Conservation (phyloP, 2,888 invertebrate species). For the Tinea pellionella region DNA sequence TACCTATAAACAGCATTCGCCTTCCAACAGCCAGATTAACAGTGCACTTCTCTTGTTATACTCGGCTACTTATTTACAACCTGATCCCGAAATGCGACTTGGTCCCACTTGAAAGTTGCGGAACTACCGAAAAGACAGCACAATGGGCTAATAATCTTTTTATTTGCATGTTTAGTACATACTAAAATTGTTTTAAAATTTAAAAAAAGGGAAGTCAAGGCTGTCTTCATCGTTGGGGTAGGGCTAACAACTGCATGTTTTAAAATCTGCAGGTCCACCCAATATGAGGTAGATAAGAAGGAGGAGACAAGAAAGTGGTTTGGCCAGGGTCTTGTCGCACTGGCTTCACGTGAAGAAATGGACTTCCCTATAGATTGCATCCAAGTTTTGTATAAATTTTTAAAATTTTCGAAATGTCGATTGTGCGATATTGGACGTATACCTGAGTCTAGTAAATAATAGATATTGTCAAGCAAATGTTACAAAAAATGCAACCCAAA, state of each 20-base stretch:
- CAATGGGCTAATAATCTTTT: no score
- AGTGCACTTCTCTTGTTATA: no score
- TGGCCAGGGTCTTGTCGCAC: constrained; percentile 20
- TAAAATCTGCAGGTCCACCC: neutral
- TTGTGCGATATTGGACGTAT: constrained; percentile 19
- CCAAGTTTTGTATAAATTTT: constrained; percentile 14
- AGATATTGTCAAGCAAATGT: neutral
- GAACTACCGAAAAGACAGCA: no score
- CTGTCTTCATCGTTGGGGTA: constrained; percentile 18
- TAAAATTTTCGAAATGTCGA: constrained; percentile 14
- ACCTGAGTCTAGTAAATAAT: neutral
- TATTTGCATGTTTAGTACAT: neutral
- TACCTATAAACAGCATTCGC: no score
- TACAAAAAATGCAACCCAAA: constrained; percentile 3
- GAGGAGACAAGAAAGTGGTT: neutral
- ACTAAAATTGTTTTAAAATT: neutral
- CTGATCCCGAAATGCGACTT: no score
- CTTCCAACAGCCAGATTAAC: no score
- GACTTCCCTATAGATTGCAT: constrained; percentile 33
- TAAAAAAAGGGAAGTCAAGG: neutral
- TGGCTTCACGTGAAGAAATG: constrained; percentile 57
- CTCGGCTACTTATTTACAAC: no score
- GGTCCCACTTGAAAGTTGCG: no score
- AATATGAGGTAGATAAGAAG: neutral
- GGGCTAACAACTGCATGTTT: neutral